These are phyloP conservation scores for Osedax frankpressi DNA, from an alignment of 2,888 invertebrate species.

Conservation along the genomic window DNA sequence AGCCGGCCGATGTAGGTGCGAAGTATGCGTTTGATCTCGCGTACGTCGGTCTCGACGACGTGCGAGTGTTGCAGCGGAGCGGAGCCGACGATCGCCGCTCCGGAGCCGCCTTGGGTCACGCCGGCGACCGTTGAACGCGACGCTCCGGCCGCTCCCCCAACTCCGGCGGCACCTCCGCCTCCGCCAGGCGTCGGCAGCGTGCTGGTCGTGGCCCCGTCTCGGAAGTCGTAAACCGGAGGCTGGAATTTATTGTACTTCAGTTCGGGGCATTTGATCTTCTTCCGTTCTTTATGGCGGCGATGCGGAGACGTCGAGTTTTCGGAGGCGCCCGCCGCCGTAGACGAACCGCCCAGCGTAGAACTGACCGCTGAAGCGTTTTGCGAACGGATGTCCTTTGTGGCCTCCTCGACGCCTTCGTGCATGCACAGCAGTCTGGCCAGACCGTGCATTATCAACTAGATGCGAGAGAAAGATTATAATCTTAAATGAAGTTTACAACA, in stretches of 20 bases:
- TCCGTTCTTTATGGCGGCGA: conserved; percentile 22
- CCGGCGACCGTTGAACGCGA: conserved; percentile 9
- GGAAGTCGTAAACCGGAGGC: conserved; percentile 25
- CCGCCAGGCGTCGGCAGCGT: background rate
- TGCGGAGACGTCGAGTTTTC: conserved; percentile 10
- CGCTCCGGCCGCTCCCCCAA: conserved; percentile 18
- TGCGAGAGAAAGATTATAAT: no score
- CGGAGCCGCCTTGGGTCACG: background rate
- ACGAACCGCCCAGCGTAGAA: background rate
- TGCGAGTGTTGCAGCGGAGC: conserved; percentile 24
- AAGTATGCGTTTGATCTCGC: conserved; percentile 35
- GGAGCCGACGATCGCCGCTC: conserved; percentile 3
- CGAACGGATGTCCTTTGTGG: background rate
- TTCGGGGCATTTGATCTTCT: conserved; percentile 26
- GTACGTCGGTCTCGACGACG: conserved; percentile 36
- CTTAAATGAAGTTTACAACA: no score
- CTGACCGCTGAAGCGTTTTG: background rate
- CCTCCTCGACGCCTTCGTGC: conserved; percentile 26
- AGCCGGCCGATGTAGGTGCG: conserved; percentile 33
- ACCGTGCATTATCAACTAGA: conserved; percentile 39
- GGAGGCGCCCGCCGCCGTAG: conserved; percentile 11
- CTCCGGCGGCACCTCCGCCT: background rate
- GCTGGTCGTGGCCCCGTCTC: conserved; percentile 24
- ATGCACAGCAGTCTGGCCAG: conserved; percentile 39
- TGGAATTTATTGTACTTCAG: conserved; percentile 28